phyloP scores from a whole-genome alignment of 2,888 invertebrate species.

The Neocrepidodera transversa region DNA sequence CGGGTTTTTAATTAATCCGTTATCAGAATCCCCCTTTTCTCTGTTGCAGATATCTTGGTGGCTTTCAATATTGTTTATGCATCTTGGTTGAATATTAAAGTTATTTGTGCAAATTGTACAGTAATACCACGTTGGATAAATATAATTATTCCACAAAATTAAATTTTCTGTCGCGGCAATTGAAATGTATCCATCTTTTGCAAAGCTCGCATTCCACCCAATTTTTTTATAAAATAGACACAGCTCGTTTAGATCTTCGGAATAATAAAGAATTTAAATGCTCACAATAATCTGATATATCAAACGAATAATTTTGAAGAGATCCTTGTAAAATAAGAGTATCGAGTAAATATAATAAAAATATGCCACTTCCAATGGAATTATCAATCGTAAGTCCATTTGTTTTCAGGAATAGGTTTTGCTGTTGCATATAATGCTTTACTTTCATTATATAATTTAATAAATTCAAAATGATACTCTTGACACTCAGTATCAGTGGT shows the following conservation, averaged over 20 bases:
- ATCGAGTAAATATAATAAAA: neutral
- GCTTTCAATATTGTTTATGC: neutral
- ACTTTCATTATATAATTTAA: no score
- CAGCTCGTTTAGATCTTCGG: no score
- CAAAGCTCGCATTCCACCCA: no score
- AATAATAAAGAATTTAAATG: neutral
- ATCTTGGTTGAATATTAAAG: neutral
- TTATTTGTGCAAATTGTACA: neutral
- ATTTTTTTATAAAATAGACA: no score
- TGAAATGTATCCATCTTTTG: no score
- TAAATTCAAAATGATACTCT: no score
- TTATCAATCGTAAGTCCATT: neutral
- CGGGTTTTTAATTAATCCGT: no score
- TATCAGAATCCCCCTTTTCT: no score
- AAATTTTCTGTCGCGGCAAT: neutral
- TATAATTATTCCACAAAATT: neutral
- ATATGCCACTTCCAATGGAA: neutral
- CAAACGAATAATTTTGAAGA: neutral
- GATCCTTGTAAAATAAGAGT: neutral
- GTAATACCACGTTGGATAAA: neutral
- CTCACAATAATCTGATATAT: neutral
- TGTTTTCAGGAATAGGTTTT: neutral
- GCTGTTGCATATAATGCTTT: no score
- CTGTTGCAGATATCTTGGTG: no score
- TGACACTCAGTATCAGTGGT: neutral